phyloP scores from a whole-genome alignment of 2,797 vertebrate species.

The Serranus cabrilla region DNA sequence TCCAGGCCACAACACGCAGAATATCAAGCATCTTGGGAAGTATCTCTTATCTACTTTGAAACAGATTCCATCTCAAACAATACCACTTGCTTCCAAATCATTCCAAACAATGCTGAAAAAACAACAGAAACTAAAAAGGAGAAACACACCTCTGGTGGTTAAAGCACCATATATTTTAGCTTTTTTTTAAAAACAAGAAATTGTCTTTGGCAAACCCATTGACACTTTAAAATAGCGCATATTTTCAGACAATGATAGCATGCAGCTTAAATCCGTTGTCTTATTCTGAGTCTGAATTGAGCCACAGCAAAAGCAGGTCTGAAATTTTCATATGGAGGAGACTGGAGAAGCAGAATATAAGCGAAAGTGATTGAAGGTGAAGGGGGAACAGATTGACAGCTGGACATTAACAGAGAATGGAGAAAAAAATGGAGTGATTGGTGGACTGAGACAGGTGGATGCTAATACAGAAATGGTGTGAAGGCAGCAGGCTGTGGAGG shows the following conservation, averaged over 20 bases:
- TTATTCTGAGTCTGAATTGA: slow-evolving; percentile 33
- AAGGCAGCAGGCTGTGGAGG: slow-evolving; percentile 52
- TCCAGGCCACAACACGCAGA: slow-evolving; percentile 15
- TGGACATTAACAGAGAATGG: slow-evolving; percentile 45
- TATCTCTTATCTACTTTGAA: slow-evolving; percentile 40
- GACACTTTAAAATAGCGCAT: slow-evolving; percentile 28
- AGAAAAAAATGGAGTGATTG: slow-evolving; percentile 53
- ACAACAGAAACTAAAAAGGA: slow-evolving; percentile 4
- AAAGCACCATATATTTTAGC: slow-evolving; percentile 6
- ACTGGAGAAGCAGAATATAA: slow-evolving; percentile 27
- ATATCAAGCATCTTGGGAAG: slow-evolving; percentile 33
- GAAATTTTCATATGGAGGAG: slow-evolving; percentile 11
- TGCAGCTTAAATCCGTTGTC: slow-evolving; percentile 31
- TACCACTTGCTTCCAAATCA: slow-evolving; percentile 32
- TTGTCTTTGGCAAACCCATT: slow-evolving; percentile 24
- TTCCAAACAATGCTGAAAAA: slow-evolving; percentile 11
- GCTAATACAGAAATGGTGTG: slow-evolving; percentile 42
- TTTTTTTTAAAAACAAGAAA: slow-evolving; percentile 24
- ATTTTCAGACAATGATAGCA: slow-evolving; percentile 33
- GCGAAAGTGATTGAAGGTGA: slow-evolving; percentile 53
- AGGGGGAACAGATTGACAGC: slow-evolving; percentile 43
- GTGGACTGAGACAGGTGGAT: slow-evolving; percentile 54
- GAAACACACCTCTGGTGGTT: not conserved
- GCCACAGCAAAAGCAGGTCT: slow-evolving; percentile 5
- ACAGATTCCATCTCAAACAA: slow-evolving; percentile 26